Evolutionary conservation across 1,140 invertebrate genomes (phyloP).

Genomic region (Heliconius eleuchia): DNA sequence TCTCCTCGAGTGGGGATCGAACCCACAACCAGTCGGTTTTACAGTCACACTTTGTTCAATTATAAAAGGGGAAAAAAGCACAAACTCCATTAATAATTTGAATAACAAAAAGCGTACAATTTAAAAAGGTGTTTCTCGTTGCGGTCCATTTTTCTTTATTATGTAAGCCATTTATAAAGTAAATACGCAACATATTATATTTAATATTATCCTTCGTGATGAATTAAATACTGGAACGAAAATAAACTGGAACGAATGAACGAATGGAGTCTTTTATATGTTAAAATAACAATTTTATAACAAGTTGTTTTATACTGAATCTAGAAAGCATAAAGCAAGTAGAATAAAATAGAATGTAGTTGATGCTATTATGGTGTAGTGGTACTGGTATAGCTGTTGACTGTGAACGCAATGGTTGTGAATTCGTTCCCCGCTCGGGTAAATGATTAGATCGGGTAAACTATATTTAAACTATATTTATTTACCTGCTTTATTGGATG

Average conservation of each 20-base stretch:
- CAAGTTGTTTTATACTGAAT: background rate
- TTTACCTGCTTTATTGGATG: background rate
- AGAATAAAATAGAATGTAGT: too few species aligned
- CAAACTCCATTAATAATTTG: conserved; percentile 13
- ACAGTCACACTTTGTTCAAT: too few species aligned
- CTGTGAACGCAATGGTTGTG: background rate
- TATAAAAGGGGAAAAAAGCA: background rate
- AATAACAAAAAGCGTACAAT: conserved; percentile 17
- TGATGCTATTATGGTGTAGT: too few species aligned
- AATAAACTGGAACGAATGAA: background rate
- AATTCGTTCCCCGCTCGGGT: background rate
- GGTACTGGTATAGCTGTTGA: too few species aligned
- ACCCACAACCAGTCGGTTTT: too few species aligned
- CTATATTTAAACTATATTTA: background rate
- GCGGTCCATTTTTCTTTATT: conserved; percentile 33
- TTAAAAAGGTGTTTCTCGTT: conserved; percentile 25
- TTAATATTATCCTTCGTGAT: background rate
- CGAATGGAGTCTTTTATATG: background rate
- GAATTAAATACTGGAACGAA: background rate
- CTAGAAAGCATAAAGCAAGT: background rate
- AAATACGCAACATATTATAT: conserved; percentile 4
- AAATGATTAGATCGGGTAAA: background rate
- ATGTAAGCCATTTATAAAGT: conserved; percentile 35
- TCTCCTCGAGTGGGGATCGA: too few species aligned
- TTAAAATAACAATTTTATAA: background rate